A percentile compares a stretch with the other conserved stretches of the same genome.
Evolutionary conservation across 92 coral and sea anemone species (phyloP).

Genomic region (Micromussa lordhowensis): DNA sequence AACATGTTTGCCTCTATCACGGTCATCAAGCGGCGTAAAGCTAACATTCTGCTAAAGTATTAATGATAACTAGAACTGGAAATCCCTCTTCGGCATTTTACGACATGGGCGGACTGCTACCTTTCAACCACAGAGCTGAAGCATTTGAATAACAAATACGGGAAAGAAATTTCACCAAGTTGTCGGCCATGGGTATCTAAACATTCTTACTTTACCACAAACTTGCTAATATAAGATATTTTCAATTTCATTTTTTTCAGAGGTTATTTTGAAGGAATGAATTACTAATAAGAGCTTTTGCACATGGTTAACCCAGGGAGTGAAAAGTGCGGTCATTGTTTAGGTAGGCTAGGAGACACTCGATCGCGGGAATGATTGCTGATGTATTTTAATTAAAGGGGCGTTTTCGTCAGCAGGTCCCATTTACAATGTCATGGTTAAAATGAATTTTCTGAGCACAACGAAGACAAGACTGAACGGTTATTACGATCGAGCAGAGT

Average conservation of each 20-base stretch:
- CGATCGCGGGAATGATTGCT: not conserved
- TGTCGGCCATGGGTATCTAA: not conserved
- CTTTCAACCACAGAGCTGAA: not conserved
- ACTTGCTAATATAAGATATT: not conserved
- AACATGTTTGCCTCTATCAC: not conserved
- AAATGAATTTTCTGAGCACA: not conserved
- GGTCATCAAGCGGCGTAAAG: not conserved
- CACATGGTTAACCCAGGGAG: not conserved
- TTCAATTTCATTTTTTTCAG: not conserved
- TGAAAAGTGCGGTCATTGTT: not conserved
- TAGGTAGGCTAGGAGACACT: not conserved
- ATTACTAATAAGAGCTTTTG: not conserved
- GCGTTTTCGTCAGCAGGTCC: not conserved
- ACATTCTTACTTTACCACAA: not conserved
- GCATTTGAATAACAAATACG: not conserved
- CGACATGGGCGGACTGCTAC: not conserved
- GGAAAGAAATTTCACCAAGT: too few species aligned
- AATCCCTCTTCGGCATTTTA: not conserved
- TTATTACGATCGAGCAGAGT: not conserved
- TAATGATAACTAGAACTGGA: not conserved
- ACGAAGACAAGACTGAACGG: not conserved
- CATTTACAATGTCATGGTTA: not conserved
- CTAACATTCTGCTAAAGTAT: not conserved
- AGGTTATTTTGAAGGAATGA: not conserved
- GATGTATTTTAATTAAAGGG: not conserved